Conservation (phyloP, 2,888 invertebrate species). For the Caenorhabditis drosophilae region DNA sequence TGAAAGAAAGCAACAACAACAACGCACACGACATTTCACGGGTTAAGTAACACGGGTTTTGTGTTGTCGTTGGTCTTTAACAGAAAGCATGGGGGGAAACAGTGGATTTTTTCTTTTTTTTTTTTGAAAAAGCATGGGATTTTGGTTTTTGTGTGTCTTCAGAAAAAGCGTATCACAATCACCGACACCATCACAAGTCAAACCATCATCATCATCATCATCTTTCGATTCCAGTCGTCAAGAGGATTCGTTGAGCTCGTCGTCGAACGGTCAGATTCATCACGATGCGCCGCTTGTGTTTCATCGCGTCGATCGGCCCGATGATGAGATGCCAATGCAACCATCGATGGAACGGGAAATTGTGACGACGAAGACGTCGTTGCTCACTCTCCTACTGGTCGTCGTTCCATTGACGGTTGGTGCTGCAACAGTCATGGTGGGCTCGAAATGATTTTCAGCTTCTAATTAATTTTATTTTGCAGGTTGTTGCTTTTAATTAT, state of each 20-base stretch:
- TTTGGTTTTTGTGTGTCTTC: conserved; percentile 40
- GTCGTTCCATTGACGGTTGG: conserved; percentile 68
- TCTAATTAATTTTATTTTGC: too few relatives aligned
- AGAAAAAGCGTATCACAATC: conserved; percentile 28
- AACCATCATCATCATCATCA: conserved; percentile 17
- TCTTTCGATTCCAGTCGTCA: conserved; percentile 40
- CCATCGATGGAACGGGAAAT: conserved; percentile 11
- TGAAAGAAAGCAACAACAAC: too few relatives aligned
- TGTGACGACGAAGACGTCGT: conserved; percentile 50
- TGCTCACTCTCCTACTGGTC: conserved; percentile 64
- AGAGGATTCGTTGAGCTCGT: conserved; percentile 4
- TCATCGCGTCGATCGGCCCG: conserved; percentile 52
- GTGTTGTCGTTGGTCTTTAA: too few relatives aligned
- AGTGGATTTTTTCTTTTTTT: too few relatives aligned
- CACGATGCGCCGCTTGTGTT: conserved; percentile 52
- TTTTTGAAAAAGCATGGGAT: conserved; percentile 16
- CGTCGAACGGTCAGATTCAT: conserved; percentile 1
- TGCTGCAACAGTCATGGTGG: conserved; percentile 60
- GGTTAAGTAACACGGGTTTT: too few relatives aligned
- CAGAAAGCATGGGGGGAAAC: conserved; percentile 4
- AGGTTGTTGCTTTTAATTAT: conserved; percentile 67
- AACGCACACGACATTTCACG: too few relatives aligned
- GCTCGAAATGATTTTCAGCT: conserved; percentile 6
- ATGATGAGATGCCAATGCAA: conserved; percentile 29
- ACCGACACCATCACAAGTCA: conserved; percentile 11